phyloP scores from a whole-genome alignment of 2,888 invertebrate species.

The Plutella xylostella region DNA sequence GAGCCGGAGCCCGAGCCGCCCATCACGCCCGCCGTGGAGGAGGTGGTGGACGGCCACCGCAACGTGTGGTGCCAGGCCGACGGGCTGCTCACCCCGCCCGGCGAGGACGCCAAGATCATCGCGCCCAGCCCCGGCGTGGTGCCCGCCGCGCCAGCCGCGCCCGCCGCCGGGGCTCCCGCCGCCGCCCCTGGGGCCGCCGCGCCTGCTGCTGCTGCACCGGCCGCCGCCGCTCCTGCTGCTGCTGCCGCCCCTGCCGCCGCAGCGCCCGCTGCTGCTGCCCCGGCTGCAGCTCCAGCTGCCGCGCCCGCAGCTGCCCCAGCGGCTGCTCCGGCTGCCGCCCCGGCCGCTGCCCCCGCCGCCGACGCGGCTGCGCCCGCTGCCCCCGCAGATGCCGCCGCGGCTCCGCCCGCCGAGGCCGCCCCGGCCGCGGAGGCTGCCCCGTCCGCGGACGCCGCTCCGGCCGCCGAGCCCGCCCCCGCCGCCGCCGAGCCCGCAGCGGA shows the following conservation, averaged over 20 bases:
- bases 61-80: too few relatives aligned
- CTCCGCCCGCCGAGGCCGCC: constrained; percentile 18
- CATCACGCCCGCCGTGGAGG: constrained; percentile 22
- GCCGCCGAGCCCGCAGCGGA: constrained; percentile 14
- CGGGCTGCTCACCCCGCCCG: constrained; percentile 21
- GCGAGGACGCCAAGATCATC: constrained; percentile 16
- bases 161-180: constrained; percentile 22
- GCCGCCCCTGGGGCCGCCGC: constrained; percentile 25
- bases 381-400: constrained; percentile 22
- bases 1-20: constrained; percentile 23
- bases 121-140: constrained; percentile 21
- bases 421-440: constrained; percentile 19
- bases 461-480: constrained; percentile 19
- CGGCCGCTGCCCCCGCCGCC: constrained; percentile 16
- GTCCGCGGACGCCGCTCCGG: constrained; percentile 22
- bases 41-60: constrained; percentile 23
- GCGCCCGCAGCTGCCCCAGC: constrained; percentile 18
- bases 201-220: constrained; percentile 20
- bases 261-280: constrained; percentile 15
- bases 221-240: constrained; percentile 24
- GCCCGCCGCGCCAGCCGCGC: constrained; percentile 25
- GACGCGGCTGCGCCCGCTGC: constrained; percentile 12
- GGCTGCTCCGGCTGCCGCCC: constrained; percentile 22
- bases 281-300: constrained; percentile 23
- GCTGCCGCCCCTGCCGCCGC: constrained; percentile 23